These are phyloP conservation scores for Coleophora flavipennella DNA, from an alignment of 2,888 invertebrate genomes.

Conservation along the genomic window DNA sequence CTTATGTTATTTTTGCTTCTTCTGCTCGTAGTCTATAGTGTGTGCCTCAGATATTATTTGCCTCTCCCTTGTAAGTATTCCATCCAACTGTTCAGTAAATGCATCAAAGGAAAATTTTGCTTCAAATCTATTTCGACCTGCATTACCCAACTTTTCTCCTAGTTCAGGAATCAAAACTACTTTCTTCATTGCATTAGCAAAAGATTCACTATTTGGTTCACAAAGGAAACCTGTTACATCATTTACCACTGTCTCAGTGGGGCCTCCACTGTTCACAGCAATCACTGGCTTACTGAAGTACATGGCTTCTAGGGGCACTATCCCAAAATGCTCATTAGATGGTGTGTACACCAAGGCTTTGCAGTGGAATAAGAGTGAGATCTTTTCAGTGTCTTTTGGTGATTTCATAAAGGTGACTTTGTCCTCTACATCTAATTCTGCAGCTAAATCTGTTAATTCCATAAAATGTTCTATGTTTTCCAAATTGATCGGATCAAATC, in stretches of 20 bases:
- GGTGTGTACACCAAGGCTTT: constrained; percentile 95
- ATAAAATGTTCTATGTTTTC: constrained; percentile 91
- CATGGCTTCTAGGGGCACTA: constrained; percentile 99
- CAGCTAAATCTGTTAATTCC: constrained; percentile 79
- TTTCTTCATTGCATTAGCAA: constrained; percentile 83
- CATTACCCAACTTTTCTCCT: constrained; percentile 79
- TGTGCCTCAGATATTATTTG: constrained; percentile 55
- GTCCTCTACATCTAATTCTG: constrained; percentile 76
- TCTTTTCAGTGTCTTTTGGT: constrained; percentile 88
- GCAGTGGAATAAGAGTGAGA: constrained; percentile 82
- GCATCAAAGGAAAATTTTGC: constrained; percentile 87
- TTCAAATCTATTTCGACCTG: constrained; percentile 82
- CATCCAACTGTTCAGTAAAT: constrained; percentile 80
- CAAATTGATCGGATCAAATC: constrained; percentile 89
- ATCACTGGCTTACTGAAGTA: constrained; percentile 93
- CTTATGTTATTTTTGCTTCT: constrained; percentile 55
- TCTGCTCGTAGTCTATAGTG: constrained; percentile 51
- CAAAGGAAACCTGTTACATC: constrained; percentile 87
- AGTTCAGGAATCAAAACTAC: constrained; percentile 76
- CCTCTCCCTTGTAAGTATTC: constrained; percentile 57
- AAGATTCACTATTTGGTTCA: constrained; percentile 76
- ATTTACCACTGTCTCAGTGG: constrained; percentile 90
- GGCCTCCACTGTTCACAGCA: constrained; percentile 96
- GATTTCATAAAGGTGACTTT: constrained; percentile 90
- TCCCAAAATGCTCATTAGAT: constrained; percentile 98